Percentiles rank a stretch among this genome's conserved stretches.
phyloP scores from a whole-genome alignment of 2,113 vertebrate species.

The Tragelaphus buxtoni region DNA sequence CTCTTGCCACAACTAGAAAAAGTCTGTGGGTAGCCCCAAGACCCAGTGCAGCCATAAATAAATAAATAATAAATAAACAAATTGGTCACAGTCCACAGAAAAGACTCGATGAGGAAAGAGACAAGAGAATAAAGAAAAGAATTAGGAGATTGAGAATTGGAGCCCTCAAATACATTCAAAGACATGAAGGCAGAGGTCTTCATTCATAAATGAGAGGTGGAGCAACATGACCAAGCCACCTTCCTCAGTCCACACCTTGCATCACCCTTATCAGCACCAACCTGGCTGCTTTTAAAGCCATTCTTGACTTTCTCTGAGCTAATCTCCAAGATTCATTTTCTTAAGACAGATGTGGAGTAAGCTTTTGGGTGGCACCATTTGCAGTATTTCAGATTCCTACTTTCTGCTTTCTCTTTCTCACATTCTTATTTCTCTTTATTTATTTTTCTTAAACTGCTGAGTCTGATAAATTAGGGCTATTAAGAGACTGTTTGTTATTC shows the following conservation, averaged over 20 bases:
- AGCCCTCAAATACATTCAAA: neutral
- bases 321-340: neutral
- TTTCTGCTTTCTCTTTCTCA: neutral
- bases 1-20: neutral
- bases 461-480: constrained; percentile 64
- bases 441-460: constrained; percentile 59
- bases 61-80: neutral
- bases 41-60: neutral
- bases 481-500: constrained; percentile 62
- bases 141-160: neutral
- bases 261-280: neutral
- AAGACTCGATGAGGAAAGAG: neutral
- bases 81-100: neutral
- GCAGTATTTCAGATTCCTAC: neutral
- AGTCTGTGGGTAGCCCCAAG: neutral
- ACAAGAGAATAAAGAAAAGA: neutral
- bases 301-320: neutral
- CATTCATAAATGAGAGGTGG: neutral
- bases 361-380: neutral
- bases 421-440: constrained; percentile 15
- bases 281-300: neutral
- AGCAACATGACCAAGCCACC: neutral
- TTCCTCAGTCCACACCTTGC: neutral
- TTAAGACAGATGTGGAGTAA: neutral
- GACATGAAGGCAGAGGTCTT: neutral